These are phyloP conservation scores for Eptesicus fuscus DNA, from an alignment of 2,113 vertebrate species.

Conservation along the genomic window DNA sequence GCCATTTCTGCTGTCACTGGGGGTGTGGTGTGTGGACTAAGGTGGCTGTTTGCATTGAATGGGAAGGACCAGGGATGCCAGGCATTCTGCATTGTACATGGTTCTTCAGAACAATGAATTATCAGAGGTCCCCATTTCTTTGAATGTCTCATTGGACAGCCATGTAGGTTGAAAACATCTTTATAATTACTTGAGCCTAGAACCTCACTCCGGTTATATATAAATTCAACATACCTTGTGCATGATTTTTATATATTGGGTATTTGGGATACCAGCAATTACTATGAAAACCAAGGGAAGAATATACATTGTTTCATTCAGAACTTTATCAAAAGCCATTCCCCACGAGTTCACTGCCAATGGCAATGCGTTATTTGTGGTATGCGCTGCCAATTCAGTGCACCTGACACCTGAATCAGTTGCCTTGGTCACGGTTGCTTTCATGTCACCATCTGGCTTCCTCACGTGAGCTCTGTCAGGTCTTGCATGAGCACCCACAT, in stretches of 20 bases:
- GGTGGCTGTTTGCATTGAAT: not conserved
- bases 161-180: not conserved
- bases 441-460: not conserved
- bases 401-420: not conserved
- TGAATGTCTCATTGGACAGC: not conserved
- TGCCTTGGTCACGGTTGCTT: not conserved
- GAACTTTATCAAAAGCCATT: not conserved
- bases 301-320: not conserved
- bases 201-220: not conserved
- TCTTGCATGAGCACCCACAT: not conserved
- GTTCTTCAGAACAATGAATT: not conserved
- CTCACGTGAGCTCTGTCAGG: not conserved
- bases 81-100: fast-evolving
- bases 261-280: not conserved
- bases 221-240: not conserved
- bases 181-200: not conserved
- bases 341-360: not conserved
- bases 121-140: not conserved
- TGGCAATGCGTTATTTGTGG: not conserved
- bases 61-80: not conserved
- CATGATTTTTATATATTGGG: not conserved
- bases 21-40: not conserved
- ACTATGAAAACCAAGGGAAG: not conserved
- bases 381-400: not conserved
- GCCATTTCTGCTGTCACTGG: not conserved